Percentiles rank a stretch among this genome's conserved stretches.
phyloP scores from a whole-genome alignment of 2,113 vertebrate genomes.

The Ornithorhynchus anatinus region DNA sequence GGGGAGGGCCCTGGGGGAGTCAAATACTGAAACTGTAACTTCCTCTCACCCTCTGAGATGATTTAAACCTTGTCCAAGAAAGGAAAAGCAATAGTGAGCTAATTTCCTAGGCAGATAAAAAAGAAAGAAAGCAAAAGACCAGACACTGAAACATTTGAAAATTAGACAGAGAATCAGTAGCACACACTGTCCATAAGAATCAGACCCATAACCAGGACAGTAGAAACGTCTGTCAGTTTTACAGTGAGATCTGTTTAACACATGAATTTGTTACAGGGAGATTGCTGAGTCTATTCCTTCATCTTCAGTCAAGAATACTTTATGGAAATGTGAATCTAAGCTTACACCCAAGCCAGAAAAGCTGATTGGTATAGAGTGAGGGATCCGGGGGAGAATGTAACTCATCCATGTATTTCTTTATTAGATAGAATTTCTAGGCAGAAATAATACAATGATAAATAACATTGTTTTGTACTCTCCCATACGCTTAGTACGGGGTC shows the following conservation, averaged over 20 bases:
- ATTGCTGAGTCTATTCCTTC: background rate
- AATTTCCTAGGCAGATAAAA: background rate
- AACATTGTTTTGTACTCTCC: too few species aligned
- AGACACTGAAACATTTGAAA: background rate
- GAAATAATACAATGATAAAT: background rate
- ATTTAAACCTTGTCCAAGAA: background rate
- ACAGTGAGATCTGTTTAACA: background rate
- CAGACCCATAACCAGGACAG: background rate
- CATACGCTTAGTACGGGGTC: too few species aligned
- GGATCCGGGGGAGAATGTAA: too few species aligned
- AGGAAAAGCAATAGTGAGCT: background rate
- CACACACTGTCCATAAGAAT: background rate
- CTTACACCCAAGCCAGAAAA: accelerated
- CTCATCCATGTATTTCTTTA: background rate
- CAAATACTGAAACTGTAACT: too few species aligned
- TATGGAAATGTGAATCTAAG: background rate
- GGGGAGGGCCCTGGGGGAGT: background rate
- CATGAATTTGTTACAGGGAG: background rate
- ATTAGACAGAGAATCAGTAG: background rate
- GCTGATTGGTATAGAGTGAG: too few species aligned
- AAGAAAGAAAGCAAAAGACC: background rate
- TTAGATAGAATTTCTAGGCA: conserved; percentile 19
- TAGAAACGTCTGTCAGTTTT: background rate
- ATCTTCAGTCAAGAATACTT: background rate
- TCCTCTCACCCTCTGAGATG: background rate